A percentile compares a stretch with the other conserved stretches of the same genome.
Evolutionary conservation across 2,113 vertebrate species (phyloP).

Genomic region (Pandion haliaetus): DNA sequence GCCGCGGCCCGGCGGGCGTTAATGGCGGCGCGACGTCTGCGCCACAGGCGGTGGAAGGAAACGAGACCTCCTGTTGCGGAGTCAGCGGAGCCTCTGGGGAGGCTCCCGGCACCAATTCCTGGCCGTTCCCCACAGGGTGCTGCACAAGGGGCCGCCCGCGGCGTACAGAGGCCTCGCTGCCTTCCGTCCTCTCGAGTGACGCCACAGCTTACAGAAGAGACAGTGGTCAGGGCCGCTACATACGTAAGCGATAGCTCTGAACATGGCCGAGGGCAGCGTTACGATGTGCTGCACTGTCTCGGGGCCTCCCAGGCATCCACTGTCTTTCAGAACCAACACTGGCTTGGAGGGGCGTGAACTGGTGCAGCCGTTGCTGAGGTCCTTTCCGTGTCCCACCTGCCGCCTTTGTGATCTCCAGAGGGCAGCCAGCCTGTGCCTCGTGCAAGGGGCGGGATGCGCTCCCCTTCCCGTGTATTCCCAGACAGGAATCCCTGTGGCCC

Average conservation of each 20-base stretch:
- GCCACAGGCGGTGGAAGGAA: too few species aligned
- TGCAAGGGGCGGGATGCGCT: rapidly evolving
- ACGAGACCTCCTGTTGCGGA: rapidly evolving
- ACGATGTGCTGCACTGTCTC: rapidly evolving
- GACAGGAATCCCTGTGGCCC: too few species aligned
- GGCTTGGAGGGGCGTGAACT: neutral
- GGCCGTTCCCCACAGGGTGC: rapidly evolving
- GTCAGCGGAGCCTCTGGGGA: too few species aligned
- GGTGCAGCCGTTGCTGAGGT: neutral
- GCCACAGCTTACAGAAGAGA: rapidly evolving
- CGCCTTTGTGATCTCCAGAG: rapidly evolving
- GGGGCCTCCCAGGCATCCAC: neutral
- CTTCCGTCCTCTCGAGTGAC: rapidly evolving
- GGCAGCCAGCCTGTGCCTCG: neutral
- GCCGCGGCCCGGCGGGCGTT: neutral
- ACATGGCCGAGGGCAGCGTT: rapidly evolving
- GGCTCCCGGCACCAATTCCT: rapidly evolving
- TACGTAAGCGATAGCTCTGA: rapidly evolving
- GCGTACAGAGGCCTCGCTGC: rapidly evolving
- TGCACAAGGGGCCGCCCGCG: rapidly evolving
- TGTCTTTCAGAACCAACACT: rapidly evolving
- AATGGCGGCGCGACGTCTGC: rapidly evolving
- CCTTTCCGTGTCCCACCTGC: rapidly evolving
- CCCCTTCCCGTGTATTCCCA: neutral
- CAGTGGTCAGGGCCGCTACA: rapidly evolving